Evolutionary conservation across 1,140 invertebrate species (phyloP).

Genomic region (Bombus terrestris): DNA sequence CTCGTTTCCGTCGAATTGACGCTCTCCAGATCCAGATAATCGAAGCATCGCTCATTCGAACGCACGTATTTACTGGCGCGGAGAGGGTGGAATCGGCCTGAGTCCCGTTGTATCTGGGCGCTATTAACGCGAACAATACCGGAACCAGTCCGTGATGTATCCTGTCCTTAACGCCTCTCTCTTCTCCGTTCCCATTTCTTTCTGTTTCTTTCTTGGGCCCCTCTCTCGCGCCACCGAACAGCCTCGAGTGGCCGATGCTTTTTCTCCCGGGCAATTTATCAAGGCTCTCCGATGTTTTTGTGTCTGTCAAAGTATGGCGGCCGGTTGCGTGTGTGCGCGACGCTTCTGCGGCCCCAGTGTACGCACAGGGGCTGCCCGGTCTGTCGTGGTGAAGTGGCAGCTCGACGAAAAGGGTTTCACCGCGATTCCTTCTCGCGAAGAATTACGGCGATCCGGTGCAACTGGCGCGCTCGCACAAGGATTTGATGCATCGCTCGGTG

Average conservation of each 20-base stretch:
- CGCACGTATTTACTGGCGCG: conserved; percentile 52
- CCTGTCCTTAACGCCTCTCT: conserved; percentile 79
- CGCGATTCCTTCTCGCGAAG: conserved; percentile 64
- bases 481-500: conserved; percentile 55
- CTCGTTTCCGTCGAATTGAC: conserved; percentile 76
- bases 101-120: conserved; percentile 75
- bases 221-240: conserved; percentile 57
- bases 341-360: conserved; percentile 1
- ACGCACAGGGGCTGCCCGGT: not conserved
- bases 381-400: conserved; percentile 41
- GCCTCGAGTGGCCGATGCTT: conserved; percentile 74
- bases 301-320: conserved; percentile 73
- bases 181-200: conserved; percentile 50
- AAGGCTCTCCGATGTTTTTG: conserved; percentile 76
- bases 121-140: conserved; percentile 82
- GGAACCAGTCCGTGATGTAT: conserved; percentile 80
- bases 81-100: conserved; percentile 47
- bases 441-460: conserved; percentile 60
- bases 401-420: conserved; percentile 53
- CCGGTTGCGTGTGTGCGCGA: conserved; percentile 1
- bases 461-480: conserved; percentile 46
- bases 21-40: conserved; percentile 82
- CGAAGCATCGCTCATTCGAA: conserved; percentile 72
- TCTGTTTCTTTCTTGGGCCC: conserved; percentile 47
- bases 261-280: conserved; percentile 76